Percentiles rank a stretch among this genome's conserved stretches.
Conservation (phyloP, 2,888 invertebrate species). For the Acleris cristana region DNA sequence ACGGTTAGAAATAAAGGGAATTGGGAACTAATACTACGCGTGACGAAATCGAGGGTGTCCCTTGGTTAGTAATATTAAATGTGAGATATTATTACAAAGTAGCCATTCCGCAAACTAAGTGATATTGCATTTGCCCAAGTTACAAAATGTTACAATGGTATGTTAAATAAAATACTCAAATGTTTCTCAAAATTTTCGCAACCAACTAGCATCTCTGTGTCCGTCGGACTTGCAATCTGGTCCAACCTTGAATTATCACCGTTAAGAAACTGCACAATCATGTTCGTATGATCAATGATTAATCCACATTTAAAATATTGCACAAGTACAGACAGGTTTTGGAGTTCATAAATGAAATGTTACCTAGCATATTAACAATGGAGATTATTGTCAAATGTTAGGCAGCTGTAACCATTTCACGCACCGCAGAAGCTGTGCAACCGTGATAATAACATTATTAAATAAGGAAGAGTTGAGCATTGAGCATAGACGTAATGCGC, state of each 20-base stretch:
- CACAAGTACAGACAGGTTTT: background rate
- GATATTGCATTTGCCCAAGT: conserved; percentile 9
- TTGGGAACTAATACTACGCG: background rate
- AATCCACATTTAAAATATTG: background rate
- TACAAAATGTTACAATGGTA: conserved; percentile 15
- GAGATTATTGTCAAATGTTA: conserved; percentile 18
- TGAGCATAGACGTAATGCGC: conserved; percentile 28
- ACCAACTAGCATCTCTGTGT: conserved; percentile 14
- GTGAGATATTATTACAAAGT: conserved; percentile 3
- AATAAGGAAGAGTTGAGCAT: conserved; percentile 32
- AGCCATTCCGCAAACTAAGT: background rate
- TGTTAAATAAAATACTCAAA: conserved; percentile 23
- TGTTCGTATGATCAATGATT: conserved; percentile 6
- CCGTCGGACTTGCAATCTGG: conserved; percentile 6
- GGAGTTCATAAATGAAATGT: background rate
- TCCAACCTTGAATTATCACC: conserved; percentile 19
- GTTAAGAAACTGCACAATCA: conserved; percentile 12
- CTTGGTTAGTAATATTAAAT: background rate
- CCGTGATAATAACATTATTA: conserved; percentile 34
- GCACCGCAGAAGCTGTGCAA: conserved; percentile 43
- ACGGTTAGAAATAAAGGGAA: too few species aligned
- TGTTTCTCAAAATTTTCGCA: conserved; percentile 25
- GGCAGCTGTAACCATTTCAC: conserved; percentile 37
- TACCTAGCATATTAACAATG: conserved; percentile 13
- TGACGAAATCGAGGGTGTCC: background rate